Evolutionary conservation across 2,888 invertebrate species (phyloP), one percentile per base, ranked within the genome.

Genomic region (Nysson spinosus): DNA sequence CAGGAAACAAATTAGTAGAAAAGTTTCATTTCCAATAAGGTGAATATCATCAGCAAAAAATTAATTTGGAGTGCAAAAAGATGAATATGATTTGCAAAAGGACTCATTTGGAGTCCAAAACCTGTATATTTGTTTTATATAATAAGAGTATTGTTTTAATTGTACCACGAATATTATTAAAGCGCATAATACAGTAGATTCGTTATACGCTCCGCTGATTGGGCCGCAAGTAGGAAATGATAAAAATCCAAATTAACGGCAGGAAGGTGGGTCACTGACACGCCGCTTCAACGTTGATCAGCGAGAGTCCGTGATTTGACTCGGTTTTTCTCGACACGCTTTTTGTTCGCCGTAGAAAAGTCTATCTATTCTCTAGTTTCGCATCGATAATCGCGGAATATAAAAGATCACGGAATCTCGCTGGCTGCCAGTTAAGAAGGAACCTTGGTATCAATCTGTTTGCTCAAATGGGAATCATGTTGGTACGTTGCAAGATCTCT

Each of bases 331-430:
- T 82, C 56, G 69, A 44, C 52, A 60, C 61, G 63, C 69, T 86
- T 87, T 87, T 87, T 85, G 74, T 82, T 49, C 66, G 66, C 77
- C 83, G 82, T 84, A 86, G 85, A 82, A 86, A 87, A 84, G 82
- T 76, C 69, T 77, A 77, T 78, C 78, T 77, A 79, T 80, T 85
- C 82, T 72, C 63, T 75, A 76, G 84, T 80, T 66, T 82, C 81
- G 85, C 85, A 84, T 84, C 85, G 75, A 68, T 84, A 79, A 83
- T 73, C 79, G 40, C 68, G 54, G 82, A 81, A 85, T 87, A 87
- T 86, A 86, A 86, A 87, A 85, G 86, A 80, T 78, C 67, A 67
- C 52, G 55, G 60, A 66, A 70, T 69, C 57, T 65, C 71, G 69
- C 55, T 66, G 62, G 74, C 72, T 66, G 75, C 56, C 84, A 87